phyloP scores from a whole-genome alignment of 2,113 vertebrate species.

The Percina caprodes region DNA sequence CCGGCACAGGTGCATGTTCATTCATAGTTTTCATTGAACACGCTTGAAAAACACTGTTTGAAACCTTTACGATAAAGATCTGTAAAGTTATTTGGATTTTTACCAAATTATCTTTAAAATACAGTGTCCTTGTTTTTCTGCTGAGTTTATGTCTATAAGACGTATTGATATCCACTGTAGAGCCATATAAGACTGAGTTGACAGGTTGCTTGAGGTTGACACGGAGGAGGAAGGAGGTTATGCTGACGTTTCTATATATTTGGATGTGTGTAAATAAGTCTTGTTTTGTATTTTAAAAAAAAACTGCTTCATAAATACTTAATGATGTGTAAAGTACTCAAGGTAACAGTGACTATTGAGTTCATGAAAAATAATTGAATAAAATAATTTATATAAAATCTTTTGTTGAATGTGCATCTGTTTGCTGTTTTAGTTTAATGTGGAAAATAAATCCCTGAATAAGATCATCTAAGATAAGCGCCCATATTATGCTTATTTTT shows the following conservation, averaged over 20 bases:
- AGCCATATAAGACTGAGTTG: background rate
- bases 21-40: too few relatives aligned
- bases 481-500: too few relatives aligned
- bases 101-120: too few relatives aligned
- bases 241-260: background rate
- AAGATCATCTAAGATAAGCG: too few relatives aligned
- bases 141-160: background rate
- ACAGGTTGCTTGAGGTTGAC: background rate
- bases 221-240: background rate
- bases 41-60: too few relatives aligned
- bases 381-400: conserved; percentile 33
- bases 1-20: too few relatives aligned
- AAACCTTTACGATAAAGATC: too few relatives aligned
- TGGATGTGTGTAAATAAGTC: conserved; percentile 27
- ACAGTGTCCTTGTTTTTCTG: too few relatives aligned
- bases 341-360: background rate
- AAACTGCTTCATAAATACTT: background rate
- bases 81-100: too few relatives aligned
- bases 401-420: background rate
- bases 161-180: background rate
- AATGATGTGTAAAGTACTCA: background rate
- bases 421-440: background rate
- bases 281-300: conserved; percentile 24
- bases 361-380: conserved; percentile 20
- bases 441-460: too few relatives aligned